These are phyloP conservation scores for Tadarida brasiliensis DNA, from an alignment of 2,797 vertebrate genomes.

Conservation along the genomic window DNA sequence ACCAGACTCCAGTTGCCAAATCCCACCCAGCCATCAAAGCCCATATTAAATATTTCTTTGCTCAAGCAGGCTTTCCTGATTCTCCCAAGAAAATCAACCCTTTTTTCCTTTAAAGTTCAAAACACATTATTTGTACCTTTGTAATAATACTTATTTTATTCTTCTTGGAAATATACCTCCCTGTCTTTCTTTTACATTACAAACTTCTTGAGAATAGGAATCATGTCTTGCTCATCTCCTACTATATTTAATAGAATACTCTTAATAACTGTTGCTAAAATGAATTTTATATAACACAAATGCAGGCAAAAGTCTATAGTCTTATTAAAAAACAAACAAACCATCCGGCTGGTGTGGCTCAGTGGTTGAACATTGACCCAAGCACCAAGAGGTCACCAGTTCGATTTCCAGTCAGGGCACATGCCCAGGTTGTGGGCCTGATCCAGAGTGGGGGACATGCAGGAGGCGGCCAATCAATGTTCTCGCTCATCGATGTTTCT, in stretches of 20 bases:
- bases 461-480: no score
- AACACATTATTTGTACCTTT: neutral
- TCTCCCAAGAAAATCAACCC: neutral
- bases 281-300: neutral
- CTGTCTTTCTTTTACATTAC: neutral
- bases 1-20: neutral
- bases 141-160: neutral
- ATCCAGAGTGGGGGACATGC: no score
- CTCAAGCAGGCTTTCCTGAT: neutral
- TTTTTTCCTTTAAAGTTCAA: slow-evolving; percentile 15
- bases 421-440: no score
- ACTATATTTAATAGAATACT: neutral
- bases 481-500: no score
- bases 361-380: no score
- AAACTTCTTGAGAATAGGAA: neutral
- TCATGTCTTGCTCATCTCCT: neutral
- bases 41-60: slow-evolving; percentile 20
- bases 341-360: no score
- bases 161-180: neutral
- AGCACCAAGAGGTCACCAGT: no score
- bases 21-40: neutral
- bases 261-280: neutral
- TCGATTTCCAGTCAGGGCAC: no score
- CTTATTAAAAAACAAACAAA: slow-evolving; percentile 8
- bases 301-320: neutral